Percentiles rank a stretch among this genome's conserved stretches.
Evolutionary conservation across 1,140 invertebrate species (phyloP).

Genomic region (Drosophila miranda): DNA sequence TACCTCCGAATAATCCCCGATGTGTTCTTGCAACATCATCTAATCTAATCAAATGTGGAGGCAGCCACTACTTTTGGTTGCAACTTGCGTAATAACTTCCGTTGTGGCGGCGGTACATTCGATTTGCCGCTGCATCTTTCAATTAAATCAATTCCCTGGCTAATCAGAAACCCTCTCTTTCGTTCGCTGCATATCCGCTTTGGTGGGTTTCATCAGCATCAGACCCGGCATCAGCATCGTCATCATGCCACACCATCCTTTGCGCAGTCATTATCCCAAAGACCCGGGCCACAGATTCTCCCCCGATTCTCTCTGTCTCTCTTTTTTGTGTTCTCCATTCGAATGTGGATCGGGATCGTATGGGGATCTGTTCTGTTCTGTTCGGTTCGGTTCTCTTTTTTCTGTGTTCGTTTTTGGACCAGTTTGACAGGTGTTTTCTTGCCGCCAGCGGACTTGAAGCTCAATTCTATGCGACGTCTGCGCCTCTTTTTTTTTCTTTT

Average conservation of each 20-base stretch:
- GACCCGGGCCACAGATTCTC: background rate
- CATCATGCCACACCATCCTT: constrained; percentile 47
- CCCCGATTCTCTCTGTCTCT: constrained; percentile 5
- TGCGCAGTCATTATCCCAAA: constrained; percentile 66
- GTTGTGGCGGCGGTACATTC: constrained; percentile 31
- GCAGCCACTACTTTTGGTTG: constrained; percentile 11
- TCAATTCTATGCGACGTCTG: constrained; percentile 75
- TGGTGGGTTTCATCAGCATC: constrained; percentile 31
- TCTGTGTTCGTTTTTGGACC: constrained; percentile 58
- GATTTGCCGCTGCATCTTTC: constrained; percentile 28
- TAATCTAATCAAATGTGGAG: constrained; percentile 62
- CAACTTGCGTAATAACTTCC: constrained; percentile 70
- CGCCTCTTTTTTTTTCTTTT: constrained; percentile 5
- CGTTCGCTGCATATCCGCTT: constrained; percentile 59
- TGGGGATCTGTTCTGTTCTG: background rate
- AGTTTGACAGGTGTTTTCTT: constrained; percentile 80
- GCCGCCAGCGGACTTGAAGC: constrained; percentile 69
- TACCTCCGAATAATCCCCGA: background rate
- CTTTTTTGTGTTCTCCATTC: constrained; percentile 8
- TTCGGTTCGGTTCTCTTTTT: constrained; percentile 16
- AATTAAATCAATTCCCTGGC: constrained; percentile 70
- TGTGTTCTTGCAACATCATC: constrained; percentile 63
- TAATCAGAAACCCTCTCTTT: constrained; percentile 53
- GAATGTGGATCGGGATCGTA: no score
- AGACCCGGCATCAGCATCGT: constrained; percentile 11